Conservation (phyloP, 2,797 vertebrate species). For the Galagoides demidoff region DNA sequence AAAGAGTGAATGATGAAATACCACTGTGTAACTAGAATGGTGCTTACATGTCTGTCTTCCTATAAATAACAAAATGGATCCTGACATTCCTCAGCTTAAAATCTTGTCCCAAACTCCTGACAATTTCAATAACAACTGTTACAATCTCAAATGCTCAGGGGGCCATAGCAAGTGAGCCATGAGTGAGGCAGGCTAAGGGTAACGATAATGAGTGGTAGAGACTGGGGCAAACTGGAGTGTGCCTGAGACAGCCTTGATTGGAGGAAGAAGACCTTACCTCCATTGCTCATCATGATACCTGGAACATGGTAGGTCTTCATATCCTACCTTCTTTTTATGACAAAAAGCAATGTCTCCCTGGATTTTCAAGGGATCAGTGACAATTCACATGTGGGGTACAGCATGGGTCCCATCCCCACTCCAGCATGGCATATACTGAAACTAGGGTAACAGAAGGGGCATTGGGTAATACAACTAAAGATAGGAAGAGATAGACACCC, state of each 20-base stretch:
- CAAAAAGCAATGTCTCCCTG: background rate
- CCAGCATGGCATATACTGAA: background rate
- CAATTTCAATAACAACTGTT: background rate
- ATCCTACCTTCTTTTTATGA: background rate
- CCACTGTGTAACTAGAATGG: background rate
- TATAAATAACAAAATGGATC: background rate
- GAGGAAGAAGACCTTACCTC: too few species aligned
- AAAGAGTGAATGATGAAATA: background rate
- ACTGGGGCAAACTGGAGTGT: background rate
- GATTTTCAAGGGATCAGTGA: background rate
- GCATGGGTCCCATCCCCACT: too few species aligned
- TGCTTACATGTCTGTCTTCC: background rate
- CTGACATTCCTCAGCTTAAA: too few species aligned
- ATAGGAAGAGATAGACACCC: background rate
- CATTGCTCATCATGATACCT: rapidly evolving
- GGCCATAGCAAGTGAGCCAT: background rate
- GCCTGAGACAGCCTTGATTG: background rate
- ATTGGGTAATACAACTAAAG: background rate
- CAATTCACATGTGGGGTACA: rapidly evolving
- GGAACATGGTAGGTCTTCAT: too few species aligned
- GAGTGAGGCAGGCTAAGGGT: background rate
- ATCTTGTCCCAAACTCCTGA: background rate
- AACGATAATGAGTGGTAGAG: rapidly evolving
- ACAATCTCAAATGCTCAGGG: background rate
- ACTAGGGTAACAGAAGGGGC: too few species aligned